phyloP scores from a whole-genome alignment of 2,797 vertebrate genomes.

The Danio albolineatus region DNA sequence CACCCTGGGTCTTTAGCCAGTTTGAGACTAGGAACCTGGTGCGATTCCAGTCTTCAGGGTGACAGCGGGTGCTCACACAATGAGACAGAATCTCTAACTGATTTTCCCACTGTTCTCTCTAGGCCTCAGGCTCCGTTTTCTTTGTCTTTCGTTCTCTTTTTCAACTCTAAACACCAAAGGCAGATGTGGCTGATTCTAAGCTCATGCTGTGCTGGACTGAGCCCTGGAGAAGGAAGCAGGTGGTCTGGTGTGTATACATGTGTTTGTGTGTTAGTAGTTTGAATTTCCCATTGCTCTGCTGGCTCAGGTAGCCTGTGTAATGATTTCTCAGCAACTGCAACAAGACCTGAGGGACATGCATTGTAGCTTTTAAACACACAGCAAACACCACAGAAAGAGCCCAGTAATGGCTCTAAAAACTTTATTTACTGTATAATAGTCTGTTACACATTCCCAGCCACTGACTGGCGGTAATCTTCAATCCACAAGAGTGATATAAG shows the following conservation, averaged over 20 bases:
- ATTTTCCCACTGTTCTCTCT: conserved; percentile 34
- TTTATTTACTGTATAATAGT: conserved; percentile 9
- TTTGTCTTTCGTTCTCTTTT: not conserved
- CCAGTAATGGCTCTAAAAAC: not conserved
- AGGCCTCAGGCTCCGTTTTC: conserved; percentile 23
- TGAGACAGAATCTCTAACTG: conserved; percentile 43
- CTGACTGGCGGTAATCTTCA: not conserved
- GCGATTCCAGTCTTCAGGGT: conserved; percentile 26
- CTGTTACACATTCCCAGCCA: conserved; percentile 3
- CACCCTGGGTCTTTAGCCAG: conserved; percentile 17
- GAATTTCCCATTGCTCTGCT: conserved; percentile 29
- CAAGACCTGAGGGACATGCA: conserved; percentile 19
- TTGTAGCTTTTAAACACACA: conserved; percentile 21
- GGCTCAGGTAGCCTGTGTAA: conserved; percentile 13
- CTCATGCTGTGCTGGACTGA: conserved; percentile 30
- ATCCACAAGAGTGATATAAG: not conserved
- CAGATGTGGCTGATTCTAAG: conserved; percentile 30
- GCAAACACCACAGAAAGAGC: conserved; percentile 6
- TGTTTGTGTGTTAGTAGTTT: conserved; percentile 22
- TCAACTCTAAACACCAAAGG: conserved; percentile 25
- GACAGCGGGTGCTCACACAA: conserved; percentile 39
- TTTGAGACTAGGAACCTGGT: conserved; percentile 48
- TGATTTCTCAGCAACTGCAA: conserved; percentile 27
- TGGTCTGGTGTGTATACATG: conserved; percentile 27
- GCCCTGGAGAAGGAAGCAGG: conserved; percentile 31